Evolutionary conservation across 2,888 invertebrate genomes (phyloP).

Genomic region (Gymnoscelis rufifasciata): DNA sequence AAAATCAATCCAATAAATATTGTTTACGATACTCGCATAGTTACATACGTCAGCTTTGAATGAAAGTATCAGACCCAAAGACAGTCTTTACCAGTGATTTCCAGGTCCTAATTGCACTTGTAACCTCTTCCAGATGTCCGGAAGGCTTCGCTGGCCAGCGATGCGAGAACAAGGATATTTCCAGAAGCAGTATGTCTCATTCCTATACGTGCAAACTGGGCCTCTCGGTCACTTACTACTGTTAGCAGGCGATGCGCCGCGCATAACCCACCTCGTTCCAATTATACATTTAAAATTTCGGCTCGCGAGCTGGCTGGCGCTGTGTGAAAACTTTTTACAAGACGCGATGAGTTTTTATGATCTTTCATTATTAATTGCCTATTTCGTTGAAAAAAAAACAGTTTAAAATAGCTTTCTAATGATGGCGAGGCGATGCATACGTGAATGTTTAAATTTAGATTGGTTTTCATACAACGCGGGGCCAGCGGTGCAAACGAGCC

Average conservation of each 20-base stretch:
- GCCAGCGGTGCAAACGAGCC: constrained; percentile 35
- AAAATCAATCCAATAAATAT: no score
- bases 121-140: constrained; percentile 82
- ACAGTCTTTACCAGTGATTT: no score
- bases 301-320: constrained; percentile 48
- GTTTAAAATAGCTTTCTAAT: constrained; percentile 30
- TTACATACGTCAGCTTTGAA: no score
- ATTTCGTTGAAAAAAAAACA: constrained; percentile 26
- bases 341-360: constrained; percentile 27
- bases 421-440: constrained; percentile 28
- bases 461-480: constrained; percentile 36
- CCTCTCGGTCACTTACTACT: constrained; percentile 87
- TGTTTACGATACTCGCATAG: no score
- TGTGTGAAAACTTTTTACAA: constrained; percentile 45
- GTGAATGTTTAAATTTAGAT: constrained; percentile 32
- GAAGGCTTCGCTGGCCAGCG: constrained; percentile 88
- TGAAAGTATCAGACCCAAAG: no score
- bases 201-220: constrained; percentile 88
- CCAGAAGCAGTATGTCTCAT: constrained; percentile 88
- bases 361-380: constrained; percentile 28
- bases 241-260: constrained; percentile 77
- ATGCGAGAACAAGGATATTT: constrained; percentile 89
- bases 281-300: constrained; percentile 56
- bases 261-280: constrained; percentile 70
- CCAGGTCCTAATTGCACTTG: neutral